Conservation (phyloP, 2,888 invertebrate species). For the Adelognathus sp. region DNA sequence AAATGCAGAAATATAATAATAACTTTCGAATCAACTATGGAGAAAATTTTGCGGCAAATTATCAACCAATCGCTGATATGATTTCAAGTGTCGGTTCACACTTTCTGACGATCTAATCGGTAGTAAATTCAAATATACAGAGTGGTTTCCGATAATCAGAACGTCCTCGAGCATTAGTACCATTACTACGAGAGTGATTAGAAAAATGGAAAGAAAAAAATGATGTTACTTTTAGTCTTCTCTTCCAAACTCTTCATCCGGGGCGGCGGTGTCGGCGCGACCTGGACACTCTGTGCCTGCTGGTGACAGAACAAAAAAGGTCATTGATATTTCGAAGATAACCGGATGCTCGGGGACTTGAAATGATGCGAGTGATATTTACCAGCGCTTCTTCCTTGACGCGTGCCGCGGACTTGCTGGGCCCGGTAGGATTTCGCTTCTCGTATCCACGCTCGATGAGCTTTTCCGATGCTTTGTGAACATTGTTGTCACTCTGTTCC, state of each 20-base stretch:
- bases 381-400: slow-evolving; percentile 75
- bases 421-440: slow-evolving; percentile 87
- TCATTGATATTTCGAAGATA: background rate
- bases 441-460: slow-evolving; percentile 91
- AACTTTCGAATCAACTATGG: too few relatives aligned
- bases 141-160: too few relatives aligned
- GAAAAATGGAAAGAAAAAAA: background rate
- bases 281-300: slow-evolving; percentile 61
- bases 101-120: too few relatives aligned
- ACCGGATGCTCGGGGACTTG: background rate
- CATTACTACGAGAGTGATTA: too few relatives aligned
- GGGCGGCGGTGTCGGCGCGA: slow-evolving; percentile 83
- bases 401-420: slow-evolving; percentile 82
- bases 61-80: too few relatives aligned
- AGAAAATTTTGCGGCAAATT: too few relatives aligned
- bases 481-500: slow-evolving; percentile 94
- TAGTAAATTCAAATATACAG: too few relatives aligned
- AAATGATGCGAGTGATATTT: slow-evolving; percentile 2
- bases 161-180: too few relatives aligned
- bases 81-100: too few relatives aligned
- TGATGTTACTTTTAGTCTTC: slow-evolving; percentile 82
- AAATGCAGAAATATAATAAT: too few relatives aligned
- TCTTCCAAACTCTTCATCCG: slow-evolving; percentile 87
- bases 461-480: slow-evolving; percentile 92
- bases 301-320: slow-evolving; percentile 9